These are phyloP conservation scores for Anolis sagrei DNA, from an alignment of 2,113 vertebrate species.

Conservation along the genomic window DNA sequence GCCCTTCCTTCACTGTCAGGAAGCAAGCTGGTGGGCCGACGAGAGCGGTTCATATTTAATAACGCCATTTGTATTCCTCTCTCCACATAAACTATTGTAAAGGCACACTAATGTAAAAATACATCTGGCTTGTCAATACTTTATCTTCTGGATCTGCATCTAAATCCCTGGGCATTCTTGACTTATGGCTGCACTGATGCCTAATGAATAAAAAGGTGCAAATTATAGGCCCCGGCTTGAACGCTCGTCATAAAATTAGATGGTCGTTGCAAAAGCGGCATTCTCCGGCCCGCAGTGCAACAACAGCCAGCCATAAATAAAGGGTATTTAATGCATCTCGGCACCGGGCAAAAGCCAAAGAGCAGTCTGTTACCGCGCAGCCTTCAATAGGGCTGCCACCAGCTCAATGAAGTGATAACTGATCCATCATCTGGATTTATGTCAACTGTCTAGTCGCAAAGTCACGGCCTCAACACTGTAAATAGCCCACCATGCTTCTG, in stretches of 20 bases:
- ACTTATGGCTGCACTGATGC: slow-evolving; percentile 84
- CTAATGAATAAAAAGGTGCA: slow-evolving; percentile 89
- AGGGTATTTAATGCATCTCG: slow-evolving; percentile 85
- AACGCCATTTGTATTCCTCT: slow-evolving; percentile 87
- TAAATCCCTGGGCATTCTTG: slow-evolving; percentile 82
- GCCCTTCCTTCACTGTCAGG: slow-evolving; percentile 45
- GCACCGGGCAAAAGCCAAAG: slow-evolving; percentile 76
- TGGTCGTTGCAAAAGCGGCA: slow-evolving; percentile 83
- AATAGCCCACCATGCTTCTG: slow-evolving; percentile 81
- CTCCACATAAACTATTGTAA: slow-evolving; percentile 88
- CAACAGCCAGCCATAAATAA: slow-evolving; percentile 83
- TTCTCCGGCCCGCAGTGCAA: slow-evolving; percentile 80
- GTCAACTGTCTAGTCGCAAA: slow-evolving; percentile 84
- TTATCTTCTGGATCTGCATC: slow-evolving; percentile 86
- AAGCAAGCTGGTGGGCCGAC: slow-evolving; percentile 59
- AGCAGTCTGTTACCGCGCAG: slow-evolving; percentile 78
- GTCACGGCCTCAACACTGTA: slow-evolving; percentile 82
- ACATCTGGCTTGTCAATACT: slow-evolving; percentile 88
- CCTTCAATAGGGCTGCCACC: slow-evolving; percentile 81
- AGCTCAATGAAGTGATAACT: slow-evolving; percentile 86
- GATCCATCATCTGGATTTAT: slow-evolving; percentile 89
- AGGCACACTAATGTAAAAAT: slow-evolving; percentile 87
- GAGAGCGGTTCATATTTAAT: slow-evolving; percentile 84
- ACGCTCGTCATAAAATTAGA: slow-evolving; percentile 88
- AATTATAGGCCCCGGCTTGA: slow-evolving; percentile 84